These are phyloP conservation scores for Nomada ruficornis DNA, from an alignment of 2,888 invertebrate genomes.

Conservation along the genomic window DNA sequence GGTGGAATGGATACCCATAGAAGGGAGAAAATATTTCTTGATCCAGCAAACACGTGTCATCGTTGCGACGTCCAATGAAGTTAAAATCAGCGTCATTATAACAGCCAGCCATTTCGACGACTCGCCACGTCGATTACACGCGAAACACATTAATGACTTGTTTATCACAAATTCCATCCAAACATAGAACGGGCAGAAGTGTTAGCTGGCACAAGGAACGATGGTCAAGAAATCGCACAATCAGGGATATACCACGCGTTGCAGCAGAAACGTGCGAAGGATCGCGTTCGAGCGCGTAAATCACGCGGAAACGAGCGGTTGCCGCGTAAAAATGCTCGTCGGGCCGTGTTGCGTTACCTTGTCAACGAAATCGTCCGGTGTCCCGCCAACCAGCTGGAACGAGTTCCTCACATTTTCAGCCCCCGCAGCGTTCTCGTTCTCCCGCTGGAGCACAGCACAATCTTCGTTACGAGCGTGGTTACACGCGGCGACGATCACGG, in stretches of 20 bases:
- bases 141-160: background rate
- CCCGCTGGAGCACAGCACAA: conserved; percentile 39
- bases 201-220: background rate
- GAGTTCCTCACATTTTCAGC: conserved; percentile 63
- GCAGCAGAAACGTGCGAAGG: background rate
- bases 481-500: conserved; percentile 25
- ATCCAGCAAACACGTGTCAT: conserved; percentile 38
- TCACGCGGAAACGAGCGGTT: conserved; percentile 22
- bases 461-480: conserved; percentile 7
- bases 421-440: conserved; percentile 38
- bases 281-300: conserved; percentile 22
- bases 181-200: background rate
- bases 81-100: too few relatives aligned
- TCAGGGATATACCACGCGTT: conserved; percentile 3
- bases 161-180: background rate
- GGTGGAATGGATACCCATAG: background rate
- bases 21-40: background rate
- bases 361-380: conserved; percentile 60
- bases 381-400: conserved; percentile 43
- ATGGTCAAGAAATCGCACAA: background rate
- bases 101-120: background rate
- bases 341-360: conserved; percentile 57
- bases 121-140: background rate
- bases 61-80: background rate
- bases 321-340: conserved; percentile 43